A percentile compares a stretch with the other conserved stretches of the same genome.
Conservation (phyloP, 2,797 vertebrate genomes). For the Anguilla obscura region DNA sequence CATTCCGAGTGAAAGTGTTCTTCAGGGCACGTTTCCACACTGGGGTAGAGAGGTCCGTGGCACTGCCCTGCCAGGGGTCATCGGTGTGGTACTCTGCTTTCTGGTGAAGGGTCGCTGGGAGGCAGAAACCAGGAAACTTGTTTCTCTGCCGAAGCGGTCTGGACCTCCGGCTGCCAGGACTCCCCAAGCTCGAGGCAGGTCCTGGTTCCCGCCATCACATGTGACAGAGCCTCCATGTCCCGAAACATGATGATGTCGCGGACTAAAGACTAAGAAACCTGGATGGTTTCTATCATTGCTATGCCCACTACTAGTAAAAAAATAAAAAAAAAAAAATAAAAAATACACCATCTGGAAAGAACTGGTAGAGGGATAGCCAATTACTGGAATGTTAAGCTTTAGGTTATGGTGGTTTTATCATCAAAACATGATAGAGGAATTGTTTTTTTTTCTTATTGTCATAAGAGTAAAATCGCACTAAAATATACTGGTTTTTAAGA, state of each 20-base stretch:
- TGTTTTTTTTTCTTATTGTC: not conserved
- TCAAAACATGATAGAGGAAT: not conserved
- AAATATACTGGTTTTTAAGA: not conserved
- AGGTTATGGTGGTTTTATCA: not conserved
- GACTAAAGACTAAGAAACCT: not conserved
- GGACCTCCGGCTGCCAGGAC: not conserved
- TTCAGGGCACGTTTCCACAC: not conserved
- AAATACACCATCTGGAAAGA: not conserved
- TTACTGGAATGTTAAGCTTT: not conserved
- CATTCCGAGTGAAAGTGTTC: not conserved
- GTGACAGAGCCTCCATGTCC: not conserved
- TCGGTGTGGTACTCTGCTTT: not conserved
- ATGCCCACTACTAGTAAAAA: slow-evolving; percentile 9
- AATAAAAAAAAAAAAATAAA: not conserved
- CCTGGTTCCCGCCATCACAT: not conserved
- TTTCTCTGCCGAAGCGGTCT: not conserved
- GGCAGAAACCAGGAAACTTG: not conserved
- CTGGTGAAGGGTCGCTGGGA: not conserved
- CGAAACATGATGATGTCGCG: not conserved
- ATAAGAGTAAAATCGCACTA: not conserved
- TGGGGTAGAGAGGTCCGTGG: not conserved
- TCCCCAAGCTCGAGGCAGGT: not conserved
- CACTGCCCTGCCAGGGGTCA: not conserved
- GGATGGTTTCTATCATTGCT: not conserved
- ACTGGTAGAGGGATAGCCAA: not conserved